Evolutionary conservation across 1,140 invertebrate species (phyloP), one percentile per base, ranked within the genome.

Genomic region (Drosophila paulistorum): DNA sequence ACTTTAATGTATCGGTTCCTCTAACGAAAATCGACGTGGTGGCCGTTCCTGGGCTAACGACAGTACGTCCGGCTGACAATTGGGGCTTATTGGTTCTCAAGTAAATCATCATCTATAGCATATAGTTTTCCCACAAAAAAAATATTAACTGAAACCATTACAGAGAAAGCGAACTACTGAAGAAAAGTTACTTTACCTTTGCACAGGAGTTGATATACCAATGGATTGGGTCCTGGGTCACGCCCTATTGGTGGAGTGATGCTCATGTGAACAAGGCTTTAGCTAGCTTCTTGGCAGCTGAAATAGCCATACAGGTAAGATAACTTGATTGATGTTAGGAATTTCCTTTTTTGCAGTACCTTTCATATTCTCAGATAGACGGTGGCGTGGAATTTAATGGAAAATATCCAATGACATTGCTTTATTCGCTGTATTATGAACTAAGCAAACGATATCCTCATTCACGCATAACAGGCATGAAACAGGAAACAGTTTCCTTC

Each of bases 11-110:
- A 23, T 92, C 93, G 0, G 95, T 97, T 83, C 96, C 96, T 2
- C 87, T 97, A 10, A 92, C 93, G 0, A 95, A 96, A 91, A 91
- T 97, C 60, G 97, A 99, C 92, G 93, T 98, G 11, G 94, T 98
- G 0, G 97, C 96, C 1, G 93, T 98, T 57, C 97, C 97, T 1
- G 96, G 96, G 79, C 97, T 97, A 81, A 94, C 95, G 70, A 94
- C 94, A 0, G 93, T 94, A 0, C 94, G 94, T 77, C 94, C 95
- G 0, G 95, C 95, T 45, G 95, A 96, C 79, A 95, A 94, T 82
- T 97, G 96, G 96, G 96, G 96, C 3, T 92, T 97, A 5, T 94
- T 96, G 71, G 92, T 96, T 11, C 96, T 96, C 90, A 96, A 95
- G 96, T 97, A 93, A 66, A 66, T 14, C 23, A 57, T 3, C n/a